Base-by-base conservation (phyloP, 2,113 vertebrate genomes). In the Murina feae region DNA sequence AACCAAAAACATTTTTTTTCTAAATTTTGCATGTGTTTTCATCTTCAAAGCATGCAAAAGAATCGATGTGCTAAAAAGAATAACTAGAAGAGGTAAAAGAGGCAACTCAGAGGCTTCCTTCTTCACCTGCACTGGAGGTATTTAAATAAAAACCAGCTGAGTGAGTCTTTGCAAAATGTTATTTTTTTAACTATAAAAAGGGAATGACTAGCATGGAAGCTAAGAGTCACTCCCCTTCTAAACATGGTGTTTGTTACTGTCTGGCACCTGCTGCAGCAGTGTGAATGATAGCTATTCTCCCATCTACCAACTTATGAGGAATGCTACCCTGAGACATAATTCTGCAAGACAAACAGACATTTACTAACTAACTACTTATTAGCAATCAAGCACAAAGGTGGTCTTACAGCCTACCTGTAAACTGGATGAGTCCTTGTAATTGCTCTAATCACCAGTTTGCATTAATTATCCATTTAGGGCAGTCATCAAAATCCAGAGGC, bases 31-130 rank as follows among this genome's bases (percentile, higher is more conserved):
- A 30, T 21, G 11, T 12, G 2, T 42, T 91, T 85, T 82, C 49
- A 93, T 94, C 47, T 93, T 76, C 53, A 89, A 82, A 78, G 89
- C 35, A 6, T 42, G n/a, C 35, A 63, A 55, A 69, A 55, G 30
- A 82, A 78, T 12, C 16, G 1, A 60, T n/a, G 10, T 39, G 9
- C 49, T 68, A 16, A 78, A 72, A 89, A 21, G n/a, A n/a, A 42
- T 23, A 35, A 86, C 25, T 28, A 28, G 2, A 4, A 30, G 7
- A 63, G 20, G 28, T 60, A 35, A 35, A 60, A 60, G 82, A 87
- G 25, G 9, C 39, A 47, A 60, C 30, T 51, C 74, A 21, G 42
- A 85, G 39, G 1, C 25, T 4, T 53, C 63, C 35, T 81, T 51
- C 28, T 55, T 35, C 63, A 20, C 4, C 51, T 37, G 11, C 1